Evolutionary conservation across 1,140 invertebrate genomes (phyloP).

Genomic region (Catajapyx aquilonaris): DNA sequence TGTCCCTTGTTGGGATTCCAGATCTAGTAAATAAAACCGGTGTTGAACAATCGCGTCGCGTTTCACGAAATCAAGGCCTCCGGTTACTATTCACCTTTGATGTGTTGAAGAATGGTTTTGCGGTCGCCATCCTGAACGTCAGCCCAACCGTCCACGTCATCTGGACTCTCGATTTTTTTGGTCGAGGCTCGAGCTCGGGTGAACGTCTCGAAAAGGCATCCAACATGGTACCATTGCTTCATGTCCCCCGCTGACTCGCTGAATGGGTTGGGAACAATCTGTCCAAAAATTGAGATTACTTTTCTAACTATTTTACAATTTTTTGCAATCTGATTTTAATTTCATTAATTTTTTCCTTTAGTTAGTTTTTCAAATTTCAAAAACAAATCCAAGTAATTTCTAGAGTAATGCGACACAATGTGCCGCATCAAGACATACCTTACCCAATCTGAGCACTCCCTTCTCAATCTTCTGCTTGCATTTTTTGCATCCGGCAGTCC

Average conservation of each 20-base stretch:
- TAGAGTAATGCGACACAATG: no score
- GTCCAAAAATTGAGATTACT: neutral
- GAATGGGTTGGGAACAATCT: constrained; percentile 56
- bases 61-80: no score
- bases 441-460: constrained; percentile 12
- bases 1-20: no score
- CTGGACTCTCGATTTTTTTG: constrained; percentile 53
- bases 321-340: neutral
- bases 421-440: no score
- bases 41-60: no score
- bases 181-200: constrained; percentile 53
- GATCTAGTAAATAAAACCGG: no score
- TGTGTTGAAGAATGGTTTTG: constrained; percentile 30
- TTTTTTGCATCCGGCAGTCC: constrained; percentile 28
- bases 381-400: no score
- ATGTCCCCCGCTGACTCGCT: constrained; percentile 44
- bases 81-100: constrained; percentile 25
- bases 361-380: no score
- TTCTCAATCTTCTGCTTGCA: constrained; percentile 31
- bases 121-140: constrained; percentile 41
- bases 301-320: neutral
- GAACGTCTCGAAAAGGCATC: constrained; percentile 60
- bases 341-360: no score
- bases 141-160: constrained; percentile 56
- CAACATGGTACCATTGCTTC: constrained; percentile 65